A percentile compares a stretch with the other conserved stretches of the same genome.
phyloP scores from a whole-genome alignment of 2,113 vertebrate genomes.

The Lonchura striata region DNA sequence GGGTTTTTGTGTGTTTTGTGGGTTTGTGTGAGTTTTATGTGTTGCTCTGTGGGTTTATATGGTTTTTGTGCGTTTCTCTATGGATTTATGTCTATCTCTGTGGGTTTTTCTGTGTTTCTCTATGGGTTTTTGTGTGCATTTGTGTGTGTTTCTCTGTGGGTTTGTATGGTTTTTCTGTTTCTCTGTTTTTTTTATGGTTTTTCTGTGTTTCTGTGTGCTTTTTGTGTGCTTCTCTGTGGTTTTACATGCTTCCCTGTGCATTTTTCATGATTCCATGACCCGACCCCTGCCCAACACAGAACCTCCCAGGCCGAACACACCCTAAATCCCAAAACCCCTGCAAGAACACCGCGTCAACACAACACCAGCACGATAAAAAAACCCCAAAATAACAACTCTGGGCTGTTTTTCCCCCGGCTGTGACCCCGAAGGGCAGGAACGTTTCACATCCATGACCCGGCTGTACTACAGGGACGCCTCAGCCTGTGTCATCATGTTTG shows the following conservation, averaged over 20 bases:
- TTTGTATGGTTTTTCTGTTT: too few relatives aligned
- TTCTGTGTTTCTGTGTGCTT: too few relatives aligned
- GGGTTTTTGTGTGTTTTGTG: too few relatives aligned
- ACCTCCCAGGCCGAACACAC: fast-evolving
- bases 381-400: background rate
- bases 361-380: fast-evolving
- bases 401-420: background rate
- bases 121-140: background rate
- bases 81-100: too few relatives aligned
- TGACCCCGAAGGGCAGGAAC: conserved; percentile 79
- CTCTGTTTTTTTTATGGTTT: too few relatives aligned
- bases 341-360: fast-evolving
- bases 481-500: conserved; percentile 86
- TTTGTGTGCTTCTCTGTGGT: too few relatives aligned
- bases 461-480: conserved; percentile 85
- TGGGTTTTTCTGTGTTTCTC: too few relatives aligned
- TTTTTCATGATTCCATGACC: fast-evolving
- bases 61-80: background rate
- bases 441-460: conserved; percentile 89
- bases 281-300: fast-evolving
- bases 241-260: too few relatives aligned
- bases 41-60: too few relatives aligned
- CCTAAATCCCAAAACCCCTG: fast-evolving
- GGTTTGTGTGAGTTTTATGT: too few relatives aligned
- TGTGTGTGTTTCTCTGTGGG: background rate